A percentile compares a stretch with the other conserved stretches of the same genome.
Conservation (phyloP, 64 coral and sea anemone genomes). For the Montipora capricornis region DNA sequence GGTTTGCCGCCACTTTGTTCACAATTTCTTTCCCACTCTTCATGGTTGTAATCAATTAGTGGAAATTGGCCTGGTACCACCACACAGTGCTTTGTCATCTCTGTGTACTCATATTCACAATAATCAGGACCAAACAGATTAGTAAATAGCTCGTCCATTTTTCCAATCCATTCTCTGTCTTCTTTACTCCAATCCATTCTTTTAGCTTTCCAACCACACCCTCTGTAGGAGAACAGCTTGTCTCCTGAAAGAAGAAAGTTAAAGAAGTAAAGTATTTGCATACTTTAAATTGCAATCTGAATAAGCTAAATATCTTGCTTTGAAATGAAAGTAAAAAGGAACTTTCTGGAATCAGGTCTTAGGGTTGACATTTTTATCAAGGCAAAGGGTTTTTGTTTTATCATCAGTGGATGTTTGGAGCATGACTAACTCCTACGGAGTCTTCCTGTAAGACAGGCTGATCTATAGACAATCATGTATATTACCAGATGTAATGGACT, state of each 20-base stretch:
- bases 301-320: too few relatives aligned
- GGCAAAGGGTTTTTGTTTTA: too few relatives aligned
- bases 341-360: too few relatives aligned
- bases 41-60: constrained; percentile 7
- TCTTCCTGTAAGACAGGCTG: too few relatives aligned
- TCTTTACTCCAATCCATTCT: constrained; percentile 29
- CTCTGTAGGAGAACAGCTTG: constrained; percentile 19
- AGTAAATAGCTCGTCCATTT: constrained; percentile 37
- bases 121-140: constrained; percentile 57
- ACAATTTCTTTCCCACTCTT: constrained; percentile 7
- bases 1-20: not conserved
- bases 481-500: not conserved
- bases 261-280: too few relatives aligned
- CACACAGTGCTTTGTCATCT: constrained; percentile 3
- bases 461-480: not conserved
- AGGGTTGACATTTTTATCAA: too few relatives aligned
- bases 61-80: constrained; percentile 12
- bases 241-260: not conserved
- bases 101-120: constrained; percentile 61
- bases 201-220: constrained; percentile 61
- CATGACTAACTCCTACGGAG: too few relatives aligned
- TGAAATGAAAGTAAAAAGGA: not conserved
- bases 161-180: constrained; percentile 11
- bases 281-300: too few relatives aligned
- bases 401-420: too few relatives aligned